Evolutionary conservation across 2,888 invertebrate genomes (phyloP), one percentile per base, ranked within the genome.

Genomic region (Matsumyia berberina): DNA sequence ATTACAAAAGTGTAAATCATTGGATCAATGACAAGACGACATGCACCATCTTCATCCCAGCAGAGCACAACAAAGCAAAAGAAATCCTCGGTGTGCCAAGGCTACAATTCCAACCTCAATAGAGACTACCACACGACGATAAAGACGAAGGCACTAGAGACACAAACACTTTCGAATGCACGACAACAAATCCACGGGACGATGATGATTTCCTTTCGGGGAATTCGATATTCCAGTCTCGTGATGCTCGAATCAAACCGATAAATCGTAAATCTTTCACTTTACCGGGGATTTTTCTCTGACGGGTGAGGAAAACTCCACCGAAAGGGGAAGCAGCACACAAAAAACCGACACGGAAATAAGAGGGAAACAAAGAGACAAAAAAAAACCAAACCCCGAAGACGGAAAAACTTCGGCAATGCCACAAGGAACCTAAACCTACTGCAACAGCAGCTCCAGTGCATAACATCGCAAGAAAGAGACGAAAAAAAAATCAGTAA

Each of bases 231-330:
- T 87, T 87, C 87, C 83, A 86, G 87, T 87, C 86, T 86, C 87
- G 87, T 87, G 86, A 86, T 87, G 86, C 82, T 87, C 86, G 85
- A 87, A 87, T 87, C 86, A 87, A 87, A 87, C 86, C 87, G 87
- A 87, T 87, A 87, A 87, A 87, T 87, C 87, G 87, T 87, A 87
- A 87, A 87, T 87, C 87, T 87, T 87, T 87, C 87, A 87, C 87
- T 87, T 87, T 87, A 70, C 77, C 78, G 76, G 66, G 85, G 80
- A 82, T 79, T 86, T 87, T 86, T 74, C 6, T 44, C 62, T 74
- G 73, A 66, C 51, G 76, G 73, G 58, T n/a, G n/a, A 66, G 53
- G 67, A 72, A 77, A 72, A 62, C 70, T 46, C 66, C 64, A 79
- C n/a, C 53, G 46, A 74, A 74, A 67, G 58, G 80, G 64, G 51